These are phyloP conservation scores for Hydrophis major DNA, from an alignment of 2,797 vertebrate species.

Conservation along the genomic window DNA sequence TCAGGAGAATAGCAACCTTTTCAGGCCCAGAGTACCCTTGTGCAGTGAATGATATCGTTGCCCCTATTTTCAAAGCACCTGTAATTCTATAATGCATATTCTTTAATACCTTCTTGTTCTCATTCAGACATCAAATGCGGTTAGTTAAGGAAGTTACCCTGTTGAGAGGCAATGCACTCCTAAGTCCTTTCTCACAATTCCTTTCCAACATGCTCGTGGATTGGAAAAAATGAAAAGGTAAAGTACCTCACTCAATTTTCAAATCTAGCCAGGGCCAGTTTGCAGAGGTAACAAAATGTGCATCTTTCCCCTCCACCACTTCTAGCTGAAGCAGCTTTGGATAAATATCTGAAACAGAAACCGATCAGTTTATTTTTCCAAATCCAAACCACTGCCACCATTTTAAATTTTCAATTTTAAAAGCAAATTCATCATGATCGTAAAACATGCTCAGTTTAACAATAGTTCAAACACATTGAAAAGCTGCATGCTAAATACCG, in stretches of 20 bases:
- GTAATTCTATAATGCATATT: not conserved
- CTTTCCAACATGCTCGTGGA: not conserved
- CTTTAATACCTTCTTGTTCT: not conserved
- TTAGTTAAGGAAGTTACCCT: not conserved
- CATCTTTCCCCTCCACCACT: not conserved
- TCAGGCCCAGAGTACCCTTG: not conserved
- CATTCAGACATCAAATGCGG: not conserved
- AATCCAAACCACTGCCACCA: not conserved
- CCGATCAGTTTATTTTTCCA: not conserved
- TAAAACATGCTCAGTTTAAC: not conserved
- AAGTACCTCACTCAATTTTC: not conserved
- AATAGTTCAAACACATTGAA: not conserved
- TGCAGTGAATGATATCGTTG: not conserved
- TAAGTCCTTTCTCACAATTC: not conserved
- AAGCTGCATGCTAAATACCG: not conserved
- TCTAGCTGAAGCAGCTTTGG: not conserved
- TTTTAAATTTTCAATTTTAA: not conserved
- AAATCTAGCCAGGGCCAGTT: not conserved
- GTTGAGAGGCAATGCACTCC: not conserved
- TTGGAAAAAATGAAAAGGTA: not conserved
- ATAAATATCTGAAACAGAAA: not conserved
- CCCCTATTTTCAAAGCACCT: not conserved
- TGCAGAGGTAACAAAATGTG: not conserved
- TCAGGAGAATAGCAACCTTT: not conserved
- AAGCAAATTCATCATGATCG: not conserved